phyloP scores from a whole-genome alignment of 1,140 invertebrate genomes.

The Tribolium madens region DNA sequence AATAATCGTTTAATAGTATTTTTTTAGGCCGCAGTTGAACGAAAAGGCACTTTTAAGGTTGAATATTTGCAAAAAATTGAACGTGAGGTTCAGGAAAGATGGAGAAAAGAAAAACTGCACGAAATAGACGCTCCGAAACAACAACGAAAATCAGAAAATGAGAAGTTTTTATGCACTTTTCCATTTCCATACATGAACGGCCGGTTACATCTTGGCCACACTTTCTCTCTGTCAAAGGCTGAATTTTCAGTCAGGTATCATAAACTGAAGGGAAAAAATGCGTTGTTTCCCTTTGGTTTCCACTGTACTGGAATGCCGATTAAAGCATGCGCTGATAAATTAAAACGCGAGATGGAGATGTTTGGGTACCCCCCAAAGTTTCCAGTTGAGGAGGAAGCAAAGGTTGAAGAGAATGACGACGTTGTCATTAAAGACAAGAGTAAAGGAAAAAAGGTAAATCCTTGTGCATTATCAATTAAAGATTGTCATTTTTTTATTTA shows the following conservation, averaged over 20 bases:
- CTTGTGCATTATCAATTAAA: not conserved
- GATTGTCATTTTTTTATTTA: slow-evolving; percentile 58
- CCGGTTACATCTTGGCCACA: slow-evolving; percentile 95
- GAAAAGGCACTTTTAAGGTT: slow-evolving; percentile 95
- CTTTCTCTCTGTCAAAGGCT: slow-evolving; percentile 97
- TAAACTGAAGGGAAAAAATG: slow-evolving; percentile 89
- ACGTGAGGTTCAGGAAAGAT: slow-evolving; percentile 83
- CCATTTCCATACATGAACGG: slow-evolving; percentile 99
- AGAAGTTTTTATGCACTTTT: slow-evolving; percentile 96
- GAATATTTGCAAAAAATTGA: slow-evolving; percentile 92
- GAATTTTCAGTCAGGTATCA: slow-evolving; percentile 95
- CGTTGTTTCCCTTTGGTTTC: slow-evolving; percentile 97
- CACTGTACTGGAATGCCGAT: slow-evolving; percentile 99
- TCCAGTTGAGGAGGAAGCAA: slow-evolving; percentile 71
- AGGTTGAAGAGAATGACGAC: slow-evolving; percentile 70
- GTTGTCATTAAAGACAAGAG: slow-evolving; percentile 90
- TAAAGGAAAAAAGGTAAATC: slow-evolving; percentile 93
- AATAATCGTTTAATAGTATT: not conserved
- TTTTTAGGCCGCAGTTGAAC: slow-evolving; percentile 71
- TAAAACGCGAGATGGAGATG: slow-evolving; percentile 92
- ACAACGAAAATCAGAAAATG: slow-evolving; percentile 70
- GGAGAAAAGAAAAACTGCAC: slow-evolving; percentile 84
- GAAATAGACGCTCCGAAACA: slow-evolving; percentile 82
- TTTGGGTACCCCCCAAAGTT: slow-evolving; percentile 96
- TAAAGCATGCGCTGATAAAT: slow-evolving; percentile 97